Conservation (phyloP, 2,797 vertebrate species). For the Leptodactylus fallax region DNA sequence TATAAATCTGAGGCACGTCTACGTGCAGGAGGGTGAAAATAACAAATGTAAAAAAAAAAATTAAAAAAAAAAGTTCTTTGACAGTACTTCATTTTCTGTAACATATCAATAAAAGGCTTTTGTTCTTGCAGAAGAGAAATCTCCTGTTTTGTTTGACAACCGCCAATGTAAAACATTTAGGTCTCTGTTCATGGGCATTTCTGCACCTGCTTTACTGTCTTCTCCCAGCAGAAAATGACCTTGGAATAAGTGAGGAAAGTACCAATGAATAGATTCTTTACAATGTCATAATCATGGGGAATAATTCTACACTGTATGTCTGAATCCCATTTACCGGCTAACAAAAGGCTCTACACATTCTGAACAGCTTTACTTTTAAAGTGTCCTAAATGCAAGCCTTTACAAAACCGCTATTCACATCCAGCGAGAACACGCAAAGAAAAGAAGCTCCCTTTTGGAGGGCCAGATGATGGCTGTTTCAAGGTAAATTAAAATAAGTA, state of each 20-base stretch:
- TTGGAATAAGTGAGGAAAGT: constrained; percentile 58
- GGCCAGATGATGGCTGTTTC: constrained; percentile 42
- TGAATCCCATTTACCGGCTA: constrained; percentile 52
- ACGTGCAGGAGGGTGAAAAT: constrained; percentile 5
- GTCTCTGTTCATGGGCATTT: constrained; percentile 48
- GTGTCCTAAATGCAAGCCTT: constrained; percentile 58
- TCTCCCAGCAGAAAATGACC: constrained; percentile 58
- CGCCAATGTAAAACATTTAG: constrained; percentile 57
- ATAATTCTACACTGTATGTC: constrained; percentile 51
- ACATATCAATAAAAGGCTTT: constrained; percentile 19
- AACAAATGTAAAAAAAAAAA: neutral
- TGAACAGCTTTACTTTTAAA: constrained; percentile 59
- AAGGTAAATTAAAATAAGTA: constrained; percentile 51
- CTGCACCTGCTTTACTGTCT: constrained; percentile 58
- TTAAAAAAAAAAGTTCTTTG: neutral
- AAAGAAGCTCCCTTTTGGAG: constrained; percentile 39
- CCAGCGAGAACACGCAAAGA: constrained; percentile 41
- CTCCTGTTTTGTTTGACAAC: constrained; percentile 49
- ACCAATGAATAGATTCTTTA: constrained; percentile 55
- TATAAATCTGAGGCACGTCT: neutral
- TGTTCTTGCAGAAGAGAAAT: constrained; percentile 50
- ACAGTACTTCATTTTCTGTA: neutral
- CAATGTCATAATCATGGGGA: constrained; percentile 60
- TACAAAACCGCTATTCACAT: constrained; percentile 56
- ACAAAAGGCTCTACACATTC: constrained; percentile 55